Percentiles rank a stretch among this genome's conserved stretches.
These are phyloP conservation scores for Notolabrus celidotus DNA, from an alignment of 2,797 vertebrate genomes.

Conservation along the genomic window DNA sequence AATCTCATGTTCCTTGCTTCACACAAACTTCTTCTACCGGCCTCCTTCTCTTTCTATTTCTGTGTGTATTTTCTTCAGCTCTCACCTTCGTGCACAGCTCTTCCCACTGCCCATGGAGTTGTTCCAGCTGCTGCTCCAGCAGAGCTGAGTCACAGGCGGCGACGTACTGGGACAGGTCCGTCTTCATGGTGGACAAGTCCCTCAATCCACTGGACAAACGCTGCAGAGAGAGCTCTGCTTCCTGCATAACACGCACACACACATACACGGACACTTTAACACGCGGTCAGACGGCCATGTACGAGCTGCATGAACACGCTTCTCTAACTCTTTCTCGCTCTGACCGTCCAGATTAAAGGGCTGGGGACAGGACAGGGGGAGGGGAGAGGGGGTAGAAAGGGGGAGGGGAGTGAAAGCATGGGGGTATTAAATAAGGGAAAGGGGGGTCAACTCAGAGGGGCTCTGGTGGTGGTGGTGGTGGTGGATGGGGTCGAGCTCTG, in stretches of 20 bases:
- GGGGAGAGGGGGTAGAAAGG: conserved; percentile 64
- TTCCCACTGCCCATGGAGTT: conserved; percentile 93
- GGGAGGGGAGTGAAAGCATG: conserved; percentile 77
- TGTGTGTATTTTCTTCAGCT: not conserved
- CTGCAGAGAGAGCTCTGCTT: conserved; percentile 88
- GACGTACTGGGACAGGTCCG: conserved; percentile 85
- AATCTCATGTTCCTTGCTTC: no score
- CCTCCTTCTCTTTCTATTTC: conserved; percentile 3
- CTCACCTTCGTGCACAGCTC: conserved; percentile 87
- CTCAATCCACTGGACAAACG: conserved; percentile 82
- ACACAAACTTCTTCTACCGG: conserved; percentile 1
- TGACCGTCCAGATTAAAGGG: conserved; percentile 80
- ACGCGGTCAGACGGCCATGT: conserved; percentile 55
- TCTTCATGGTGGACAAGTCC: conserved; percentile 88
- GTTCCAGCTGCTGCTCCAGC: conserved; percentile 90
- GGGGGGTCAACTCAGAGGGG: conserved; percentile 57
- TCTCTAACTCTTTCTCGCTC: conserved; percentile 55
- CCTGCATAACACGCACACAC: conserved; percentile 89
- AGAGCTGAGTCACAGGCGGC: conserved; percentile 85
- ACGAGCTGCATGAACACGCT: conserved; percentile 39
- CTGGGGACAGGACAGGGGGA: conserved; percentile 76
- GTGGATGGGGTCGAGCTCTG: conserved; percentile 32
- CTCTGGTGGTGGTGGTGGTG: conserved; percentile 25
- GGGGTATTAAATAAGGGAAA: conserved; percentile 70
- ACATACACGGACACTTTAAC: conserved; percentile 24